A percentile compares a stretch with the other conserved stretches of the same genome.
These are phyloP conservation scores for Tachina fera DNA, from an alignment of 2,888 invertebrate genomes.

Conservation along the genomic window DNA sequence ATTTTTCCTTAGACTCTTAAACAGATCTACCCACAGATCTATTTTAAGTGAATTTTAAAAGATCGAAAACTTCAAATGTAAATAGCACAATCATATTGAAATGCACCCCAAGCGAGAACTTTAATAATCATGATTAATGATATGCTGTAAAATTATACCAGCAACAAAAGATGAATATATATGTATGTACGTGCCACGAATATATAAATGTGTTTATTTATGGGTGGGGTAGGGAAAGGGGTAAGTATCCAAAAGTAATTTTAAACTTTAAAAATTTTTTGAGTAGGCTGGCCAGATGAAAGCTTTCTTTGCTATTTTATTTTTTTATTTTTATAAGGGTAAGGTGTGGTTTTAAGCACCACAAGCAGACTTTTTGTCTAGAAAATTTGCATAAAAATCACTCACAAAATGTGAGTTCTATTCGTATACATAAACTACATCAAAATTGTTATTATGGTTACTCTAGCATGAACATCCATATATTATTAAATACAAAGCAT, in stretches of 20 bases:
- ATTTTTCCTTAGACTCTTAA: no score
- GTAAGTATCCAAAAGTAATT: not conserved
- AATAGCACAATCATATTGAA: conserved; percentile 20
- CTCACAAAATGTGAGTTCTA: no score
- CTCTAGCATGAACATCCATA: no score
- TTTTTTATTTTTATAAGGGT: no score
- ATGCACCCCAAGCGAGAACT: not conserved
- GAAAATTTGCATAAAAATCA: no score
- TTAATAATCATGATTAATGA: conserved; percentile 56
- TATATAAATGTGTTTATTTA: conserved; percentile 11
- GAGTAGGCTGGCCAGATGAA: not conserved
- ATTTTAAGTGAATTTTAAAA: not conserved
- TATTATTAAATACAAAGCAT: not conserved
- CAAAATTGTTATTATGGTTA: no score
- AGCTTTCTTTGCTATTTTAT: no score
- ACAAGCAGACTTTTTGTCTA: no score
- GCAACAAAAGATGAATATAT: not conserved
- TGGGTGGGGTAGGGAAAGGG: not conserved
- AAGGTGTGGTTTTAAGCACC: no score
- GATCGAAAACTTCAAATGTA: not conserved
- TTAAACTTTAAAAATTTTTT: not conserved
- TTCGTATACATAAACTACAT: no score
- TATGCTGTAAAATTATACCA: conserved; percentile 23
- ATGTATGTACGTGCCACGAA: conserved; percentile 42
- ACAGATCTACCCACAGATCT: no score